These are phyloP conservation scores for Priocnemis perturbator DNA, from an alignment of 2,888 invertebrate species.

Conservation along the genomic window DNA sequence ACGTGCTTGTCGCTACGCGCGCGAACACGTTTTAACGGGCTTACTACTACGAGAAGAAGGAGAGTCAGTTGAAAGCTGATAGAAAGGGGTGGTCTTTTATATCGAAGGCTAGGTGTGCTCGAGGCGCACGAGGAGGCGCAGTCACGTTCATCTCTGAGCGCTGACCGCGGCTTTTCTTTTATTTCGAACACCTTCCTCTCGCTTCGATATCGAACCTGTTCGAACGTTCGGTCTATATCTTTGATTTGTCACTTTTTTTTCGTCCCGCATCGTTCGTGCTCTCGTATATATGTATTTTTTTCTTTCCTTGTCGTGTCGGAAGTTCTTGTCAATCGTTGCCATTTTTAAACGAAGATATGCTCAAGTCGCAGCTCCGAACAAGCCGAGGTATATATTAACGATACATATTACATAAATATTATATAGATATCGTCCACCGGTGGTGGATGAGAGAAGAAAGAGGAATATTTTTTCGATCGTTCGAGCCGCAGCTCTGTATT, in stretches of 20 bases:
- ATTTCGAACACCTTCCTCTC: slow-evolving; percentile 29
- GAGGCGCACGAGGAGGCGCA: neutral
- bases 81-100: no score
- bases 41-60: neutral
- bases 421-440: slow-evolving; percentile 52
- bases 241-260: slow-evolving; percentile 6
- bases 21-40: slow-evolving; percentile 26
- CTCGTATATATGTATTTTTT: slow-evolving; percentile 5
- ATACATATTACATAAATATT: slow-evolving; percentile 59
- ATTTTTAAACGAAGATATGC: slow-evolving; percentile 66
- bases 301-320: slow-evolving; percentile 44
- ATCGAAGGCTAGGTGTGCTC: no score
- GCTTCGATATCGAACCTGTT: slow-evolving; percentile 34
- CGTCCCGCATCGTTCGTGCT: neutral
- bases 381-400: slow-evolving; percentile 56
- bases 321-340: slow-evolving; percentile 69
- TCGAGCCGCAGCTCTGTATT: slow-evolving; percentile 47
- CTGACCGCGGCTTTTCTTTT: neutral
- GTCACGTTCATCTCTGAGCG: no score
- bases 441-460: slow-evolving; percentile 37
- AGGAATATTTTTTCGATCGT: slow-evolving; percentile 56
- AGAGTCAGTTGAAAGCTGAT: no score
- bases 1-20: slow-evolving; percentile 22
- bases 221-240: slow-evolving; percentile 4
- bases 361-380: slow-evolving; percentile 64